phyloP scores from a whole-genome alignment of 1,140 invertebrate genomes.

The Periplaneta americana region DNA sequence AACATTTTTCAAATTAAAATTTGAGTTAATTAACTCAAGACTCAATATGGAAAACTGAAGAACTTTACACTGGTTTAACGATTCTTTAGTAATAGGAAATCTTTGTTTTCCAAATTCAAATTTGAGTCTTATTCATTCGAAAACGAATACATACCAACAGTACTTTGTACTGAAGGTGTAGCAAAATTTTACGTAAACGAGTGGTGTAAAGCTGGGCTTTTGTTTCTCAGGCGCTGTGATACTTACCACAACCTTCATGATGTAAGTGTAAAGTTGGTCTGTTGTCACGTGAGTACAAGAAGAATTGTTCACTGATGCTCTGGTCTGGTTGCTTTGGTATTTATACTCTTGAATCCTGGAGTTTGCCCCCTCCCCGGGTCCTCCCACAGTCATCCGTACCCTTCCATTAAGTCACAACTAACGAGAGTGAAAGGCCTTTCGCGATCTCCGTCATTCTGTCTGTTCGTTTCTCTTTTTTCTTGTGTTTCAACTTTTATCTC shows the following conservation, averaged over 20 bases:
- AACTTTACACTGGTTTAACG: too few species aligned
- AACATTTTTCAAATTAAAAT: too few species aligned
- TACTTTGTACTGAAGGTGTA: too few species aligned
- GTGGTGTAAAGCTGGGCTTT: too few species aligned
- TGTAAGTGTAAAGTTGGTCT: background rate
- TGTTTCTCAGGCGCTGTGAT: background rate
- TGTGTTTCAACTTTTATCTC: background rate
- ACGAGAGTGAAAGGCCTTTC: background rate
- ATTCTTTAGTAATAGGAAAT: too few species aligned
- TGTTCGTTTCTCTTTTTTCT: background rate
- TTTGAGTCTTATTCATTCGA: too few species aligned
- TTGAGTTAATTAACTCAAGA: too few species aligned
- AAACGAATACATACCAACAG: too few species aligned
- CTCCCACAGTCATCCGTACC: background rate
- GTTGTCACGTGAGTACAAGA: background rate
- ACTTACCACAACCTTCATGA: background rate
- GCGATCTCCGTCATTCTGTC: background rate
- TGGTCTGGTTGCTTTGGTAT: background rate
- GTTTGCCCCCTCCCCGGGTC: background rate
- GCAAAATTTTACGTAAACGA: too few species aligned
- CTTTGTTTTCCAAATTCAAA: too few species aligned
- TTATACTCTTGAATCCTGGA: background rate
- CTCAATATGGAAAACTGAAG: too few species aligned
- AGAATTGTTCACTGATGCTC: background rate
- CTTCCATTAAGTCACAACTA: background rate